Base-by-base conservation (phyloP, 2,888 invertebrate species). In the Sclerodermus sp. region DNA sequence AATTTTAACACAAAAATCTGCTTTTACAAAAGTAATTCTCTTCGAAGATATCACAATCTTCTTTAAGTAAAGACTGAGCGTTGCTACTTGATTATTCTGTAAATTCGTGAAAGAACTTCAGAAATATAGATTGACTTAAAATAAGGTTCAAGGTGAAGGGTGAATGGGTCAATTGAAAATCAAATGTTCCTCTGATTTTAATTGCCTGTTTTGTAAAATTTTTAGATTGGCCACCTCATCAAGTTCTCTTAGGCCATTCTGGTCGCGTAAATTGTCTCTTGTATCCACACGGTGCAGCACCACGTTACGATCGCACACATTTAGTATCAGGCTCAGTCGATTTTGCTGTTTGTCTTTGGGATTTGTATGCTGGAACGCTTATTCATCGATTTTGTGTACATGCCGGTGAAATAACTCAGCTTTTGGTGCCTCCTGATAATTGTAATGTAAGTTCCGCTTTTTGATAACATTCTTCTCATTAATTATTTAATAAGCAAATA, bases 321-420 rank as follows among this genome's bases (percentile, higher is more conserved):
- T 80, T 96, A n/a, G 87, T 98, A 0, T 96, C 96, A 0, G 99
- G 99, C 1, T 96, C 97, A 0, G 93, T 96, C 10, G 99, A 99
- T 80, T 99, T 99, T 80, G 95, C 96, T 0, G 96, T 96, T 2
- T 95, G 94, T 64, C 82, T 98, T 0, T 98, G 97, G 97, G 96
- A 98, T 74, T 81, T 98, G 60, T 92, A 91, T 72, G 89, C 90
- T 30, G 96, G 96, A 1, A 87, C 87, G 1, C 79, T 96, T 34
- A 80, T 99, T 47, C 95, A 98, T 75, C 85, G 96, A 3, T 99
- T 98, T 82, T 96, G 96, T 70, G 96, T 97, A 0, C 98, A 99
- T 77, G 98, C 97, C 1, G 99, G 98, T 0, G 96, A 97, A 81
- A 93, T 99, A 12, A 90, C 93, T 0, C 95, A 96, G 77, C 82